These are phyloP conservation scores for Nomada flava DNA, from an alignment of 2,888 invertebrate genomes.

Conservation along the genomic window DNA sequence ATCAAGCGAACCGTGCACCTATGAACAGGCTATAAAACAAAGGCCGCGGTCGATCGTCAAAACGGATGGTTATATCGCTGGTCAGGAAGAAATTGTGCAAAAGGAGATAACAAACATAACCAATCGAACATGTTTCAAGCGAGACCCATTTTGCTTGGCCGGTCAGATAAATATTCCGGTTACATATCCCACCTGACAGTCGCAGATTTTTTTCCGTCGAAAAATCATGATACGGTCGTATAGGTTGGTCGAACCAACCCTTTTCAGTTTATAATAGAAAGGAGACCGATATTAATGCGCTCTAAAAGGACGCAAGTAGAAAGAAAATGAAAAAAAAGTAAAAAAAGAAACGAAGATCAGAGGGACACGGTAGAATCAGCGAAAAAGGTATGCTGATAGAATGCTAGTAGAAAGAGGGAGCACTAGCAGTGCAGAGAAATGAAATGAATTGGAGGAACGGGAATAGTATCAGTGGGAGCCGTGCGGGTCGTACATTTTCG, in stretches of 20 bases:
- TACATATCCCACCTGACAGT: conserved; percentile 11
- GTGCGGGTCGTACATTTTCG: conserved; percentile 73
- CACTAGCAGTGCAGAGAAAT: conserved; percentile 28
- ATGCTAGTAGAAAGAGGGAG: conserved; percentile 8
- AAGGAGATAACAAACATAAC: conserved; percentile 31
- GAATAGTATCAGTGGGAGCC: conserved; percentile 66
- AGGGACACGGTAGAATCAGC: not conserved
- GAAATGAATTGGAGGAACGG: conserved; percentile 57
- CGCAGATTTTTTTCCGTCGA: conserved; percentile 25
- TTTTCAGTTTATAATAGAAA: conserved; percentile 39
- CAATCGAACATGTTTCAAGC: conserved; percentile 39
- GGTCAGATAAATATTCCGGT: conserved; percentile 23
- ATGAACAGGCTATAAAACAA: conserved; percentile 40
- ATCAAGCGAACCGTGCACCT: conserved; percentile 5
- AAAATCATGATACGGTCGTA: conserved; percentile 35
- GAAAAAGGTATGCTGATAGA: conserved; percentile 21
- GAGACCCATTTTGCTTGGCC: conserved; percentile 34
- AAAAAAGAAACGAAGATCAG: not conserved
- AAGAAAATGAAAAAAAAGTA: not conserved
- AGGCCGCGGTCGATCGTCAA: conserved; percentile 37
- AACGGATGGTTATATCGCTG: conserved; percentile 22
- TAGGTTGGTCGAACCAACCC: not conserved
- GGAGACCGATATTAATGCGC: conserved; percentile 50
- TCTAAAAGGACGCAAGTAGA: conserved; percentile 18
- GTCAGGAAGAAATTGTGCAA: not conserved